These are phyloP conservation scores for Orthosia cruda DNA, from an alignment of 2,888 invertebrate species.

Conservation along the genomic window DNA sequence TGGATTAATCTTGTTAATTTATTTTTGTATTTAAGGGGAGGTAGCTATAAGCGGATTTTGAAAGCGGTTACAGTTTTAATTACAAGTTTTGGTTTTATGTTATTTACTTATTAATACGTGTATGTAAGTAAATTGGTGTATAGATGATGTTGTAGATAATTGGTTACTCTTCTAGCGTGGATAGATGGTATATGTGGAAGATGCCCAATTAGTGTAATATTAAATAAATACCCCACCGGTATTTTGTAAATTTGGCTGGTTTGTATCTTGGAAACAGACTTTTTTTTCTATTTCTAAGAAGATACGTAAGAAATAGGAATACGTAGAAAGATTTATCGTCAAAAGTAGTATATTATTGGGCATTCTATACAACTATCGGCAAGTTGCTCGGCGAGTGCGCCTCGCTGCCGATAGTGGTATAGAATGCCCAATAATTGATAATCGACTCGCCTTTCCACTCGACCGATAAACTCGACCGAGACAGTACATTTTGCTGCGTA, in stretches of 20 bases:
- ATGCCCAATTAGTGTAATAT: background rate
- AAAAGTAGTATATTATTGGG: too few species aligned
- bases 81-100: conserved; percentile 1
- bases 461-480: too few species aligned
- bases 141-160: background rate
- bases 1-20: conserved; percentile 31
- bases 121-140: background rate
- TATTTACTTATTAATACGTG: background rate
- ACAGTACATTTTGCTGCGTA: too few species aligned
- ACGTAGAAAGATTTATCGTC: too few species aligned
- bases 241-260: background rate
- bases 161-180: too few species aligned
- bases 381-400: too few species aligned
- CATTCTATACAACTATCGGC: too few species aligned
- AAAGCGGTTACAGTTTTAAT: conserved; percentile 17
- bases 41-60: conserved; percentile 24
- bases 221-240: background rate
- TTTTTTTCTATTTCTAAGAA: background rate
- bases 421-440: too few species aligned
- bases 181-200: background rate
- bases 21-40: conserved; percentile 25
- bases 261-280: background rate
- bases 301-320: too few species aligned
- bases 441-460: too few species aligned
- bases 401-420: too few species aligned